A percentile compares a stretch with the other conserved stretches of the same genome.
Conservation (phyloP, 2,797 vertebrate species). For the Sebastes dallii region DNA sequence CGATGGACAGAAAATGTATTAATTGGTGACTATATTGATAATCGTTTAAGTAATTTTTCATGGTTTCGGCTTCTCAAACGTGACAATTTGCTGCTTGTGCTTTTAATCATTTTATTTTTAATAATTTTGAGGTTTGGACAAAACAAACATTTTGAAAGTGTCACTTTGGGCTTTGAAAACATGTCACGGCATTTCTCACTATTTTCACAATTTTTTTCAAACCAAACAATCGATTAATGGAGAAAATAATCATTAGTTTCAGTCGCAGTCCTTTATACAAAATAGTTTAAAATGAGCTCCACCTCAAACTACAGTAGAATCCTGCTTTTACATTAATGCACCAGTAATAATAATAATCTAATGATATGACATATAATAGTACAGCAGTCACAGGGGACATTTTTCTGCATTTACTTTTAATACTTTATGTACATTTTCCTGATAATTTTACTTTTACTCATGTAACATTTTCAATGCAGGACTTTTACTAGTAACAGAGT, state of each 20-base stretch:
- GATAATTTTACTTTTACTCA: background rate
- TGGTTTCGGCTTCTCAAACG: rapidly evolving
- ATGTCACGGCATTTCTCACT: background rate
- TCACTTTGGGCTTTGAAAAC: background rate
- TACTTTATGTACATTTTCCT: background rate
- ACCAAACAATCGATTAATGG: background rate
- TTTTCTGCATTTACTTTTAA: background rate
- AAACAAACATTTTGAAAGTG: background rate
- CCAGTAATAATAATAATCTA: background rate
- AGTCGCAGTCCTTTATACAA: background rate
- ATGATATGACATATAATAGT: background rate
- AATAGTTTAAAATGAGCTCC: background rate
- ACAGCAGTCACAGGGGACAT: background rate
- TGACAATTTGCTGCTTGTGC: background rate
- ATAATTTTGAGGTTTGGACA: no score
- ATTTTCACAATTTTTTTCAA: background rate
- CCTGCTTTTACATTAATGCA: background rate
- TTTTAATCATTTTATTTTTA: background rate
- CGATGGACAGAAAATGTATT: background rate
- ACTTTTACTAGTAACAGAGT: background rate
- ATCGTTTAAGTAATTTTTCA: rapidly evolving
- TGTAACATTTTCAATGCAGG: background rate
- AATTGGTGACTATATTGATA: background rate
- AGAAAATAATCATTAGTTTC: background rate
- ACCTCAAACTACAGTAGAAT: background rate